These are phyloP conservation scores for Sternarchorhynchus goeldii DNA, from an alignment of 2,797 vertebrate genomes.

Conservation along the genomic window DNA sequence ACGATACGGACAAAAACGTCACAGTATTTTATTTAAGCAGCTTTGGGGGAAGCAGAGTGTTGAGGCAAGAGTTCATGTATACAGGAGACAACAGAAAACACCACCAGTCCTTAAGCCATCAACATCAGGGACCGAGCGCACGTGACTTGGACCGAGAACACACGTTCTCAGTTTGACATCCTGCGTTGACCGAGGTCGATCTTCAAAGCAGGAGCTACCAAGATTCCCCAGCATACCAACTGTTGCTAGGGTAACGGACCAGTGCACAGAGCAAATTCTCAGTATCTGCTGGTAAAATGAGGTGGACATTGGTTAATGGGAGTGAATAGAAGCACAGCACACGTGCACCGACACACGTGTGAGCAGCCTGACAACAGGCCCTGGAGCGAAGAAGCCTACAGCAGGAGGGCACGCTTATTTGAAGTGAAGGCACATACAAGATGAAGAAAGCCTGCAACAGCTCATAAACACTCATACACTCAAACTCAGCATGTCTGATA, in stretches of 20 bases:
- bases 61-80: slow-evolving; percentile 25
- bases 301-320: slow-evolving; percentile 6
- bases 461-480: slow-evolving; percentile 10
- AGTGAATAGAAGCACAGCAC: neutral
- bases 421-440: slow-evolving; percentile 12
- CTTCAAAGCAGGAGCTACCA: slow-evolving; percentile 32
- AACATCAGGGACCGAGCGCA: slow-evolving; percentile 24
- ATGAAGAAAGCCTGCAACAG: slow-evolving; percentile 46
- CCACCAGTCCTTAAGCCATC: slow-evolving; percentile 46
- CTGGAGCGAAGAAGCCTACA: slow-evolving; percentile 31
- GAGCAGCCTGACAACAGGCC: slow-evolving; percentile 4
- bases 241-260: slow-evolving; percentile 39
- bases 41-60: slow-evolving; percentile 50
- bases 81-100: slow-evolving; percentile 21
- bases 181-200: neutral
- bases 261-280: slow-evolving; percentile 2
- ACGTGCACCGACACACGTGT: neutral
- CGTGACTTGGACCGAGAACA: neutral
- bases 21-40: slow-evolving; percentile 16
- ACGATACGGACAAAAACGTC: too few species aligned
- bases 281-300: slow-evolving; percentile 8
- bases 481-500: neutral
- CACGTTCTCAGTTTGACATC: slow-evolving; percentile 11
- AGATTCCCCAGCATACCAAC: slow-evolving; percentile 21
- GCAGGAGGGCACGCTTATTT: slow-evolving; percentile 13